These are phyloP conservation scores for Drosophila picticornis DNA, from an alignment of 2,888 invertebrate species.

Conservation along the genomic window DNA sequence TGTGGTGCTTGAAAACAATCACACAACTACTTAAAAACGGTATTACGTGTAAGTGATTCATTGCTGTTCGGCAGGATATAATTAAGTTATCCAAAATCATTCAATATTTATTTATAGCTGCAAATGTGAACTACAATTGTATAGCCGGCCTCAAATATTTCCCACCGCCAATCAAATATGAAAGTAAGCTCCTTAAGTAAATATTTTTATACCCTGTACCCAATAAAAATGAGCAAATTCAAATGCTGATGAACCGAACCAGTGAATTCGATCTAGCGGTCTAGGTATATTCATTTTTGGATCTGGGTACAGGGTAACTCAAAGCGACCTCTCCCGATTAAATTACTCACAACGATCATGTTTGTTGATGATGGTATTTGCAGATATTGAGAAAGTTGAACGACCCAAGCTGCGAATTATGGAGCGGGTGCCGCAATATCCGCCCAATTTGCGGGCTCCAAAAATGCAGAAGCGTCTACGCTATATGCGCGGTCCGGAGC, in stretches of 20 bases:
- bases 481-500: slow-evolving; percentile 97
- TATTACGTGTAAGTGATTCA: slow-evolving; percentile 39
- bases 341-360: background rate
- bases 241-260: background rate
- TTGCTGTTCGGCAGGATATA: background rate
- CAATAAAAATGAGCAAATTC: background rate
- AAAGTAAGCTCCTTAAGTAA: slow-evolving; percentile 21
- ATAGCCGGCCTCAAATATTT: slow-evolving; percentile 89
- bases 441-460: slow-evolving; percentile 89
- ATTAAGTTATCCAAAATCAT: slow-evolving; percentile 11
- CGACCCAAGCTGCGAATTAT: slow-evolving; percentile 89
- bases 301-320: background rate
- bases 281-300: background rate
- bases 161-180: slow-evolving; percentile 87
- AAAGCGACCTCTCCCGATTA: background rate
- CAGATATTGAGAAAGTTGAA: slow-evolving; percentile 91
- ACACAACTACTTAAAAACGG: slow-evolving; percentile 55
- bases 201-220: background rate
- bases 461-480: slow-evolving; percentile 94
- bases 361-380: slow-evolving; percentile 1
- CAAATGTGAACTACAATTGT: slow-evolving; percentile 49
- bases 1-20: slow-evolving; percentile 60
- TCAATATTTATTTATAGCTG: slow-evolving; percentile 40
- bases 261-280: background rate
- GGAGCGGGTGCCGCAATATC: slow-evolving; percentile 91